Conservation (phyloP, 2,797 vertebrate genomes). For the Botia kubotai region DNA sequence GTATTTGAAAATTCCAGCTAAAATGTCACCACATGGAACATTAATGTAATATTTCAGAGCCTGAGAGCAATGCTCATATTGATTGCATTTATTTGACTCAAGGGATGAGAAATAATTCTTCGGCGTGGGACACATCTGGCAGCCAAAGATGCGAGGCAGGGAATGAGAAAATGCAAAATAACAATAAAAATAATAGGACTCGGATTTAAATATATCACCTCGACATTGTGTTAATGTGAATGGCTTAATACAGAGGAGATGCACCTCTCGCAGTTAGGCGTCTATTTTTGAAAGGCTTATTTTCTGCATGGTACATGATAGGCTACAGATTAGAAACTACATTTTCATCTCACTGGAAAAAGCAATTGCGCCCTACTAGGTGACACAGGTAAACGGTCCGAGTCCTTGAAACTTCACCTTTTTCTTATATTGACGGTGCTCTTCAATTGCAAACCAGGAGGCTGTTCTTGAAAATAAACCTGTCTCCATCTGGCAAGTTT, state of each 20-base stretch:
- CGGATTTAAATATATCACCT: constrained; percentile 85
- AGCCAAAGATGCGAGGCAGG: constrained; percentile 97
- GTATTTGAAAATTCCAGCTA: constrained; percentile 99
- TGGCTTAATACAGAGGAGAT: constrained; percentile 79
- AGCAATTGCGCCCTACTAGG: constrained; percentile 58
- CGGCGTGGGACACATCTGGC: constrained; percentile 99
- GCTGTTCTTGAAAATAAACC: constrained; percentile 54
- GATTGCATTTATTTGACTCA: constrained; percentile 99
- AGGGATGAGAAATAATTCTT: constrained; percentile 99
- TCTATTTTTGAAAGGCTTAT: constrained; percentile 79
- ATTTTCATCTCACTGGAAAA: constrained; percentile 50
- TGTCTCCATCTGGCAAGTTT: constrained; percentile 62
- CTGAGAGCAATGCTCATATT: constrained; percentile 99
- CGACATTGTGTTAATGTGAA: constrained; percentile 80
- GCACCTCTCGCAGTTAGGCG: constrained; percentile 74
- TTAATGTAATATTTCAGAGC: constrained; percentile 99
- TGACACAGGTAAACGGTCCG: constrained; percentile 69
- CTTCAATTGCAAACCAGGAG: constrained; percentile 61
- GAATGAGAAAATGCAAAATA: constrained; percentile 97
- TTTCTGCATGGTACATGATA: constrained; percentile 79
- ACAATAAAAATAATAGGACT: constrained; percentile 92
- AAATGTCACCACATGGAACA: constrained; percentile 99
- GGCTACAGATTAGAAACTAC: constrained; percentile 70
- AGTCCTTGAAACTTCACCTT: constrained; percentile 65
- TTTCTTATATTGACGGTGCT: constrained; percentile 63